These are phyloP conservation scores for Ruditapes philippinarum DNA, from an alignment of 1,140 invertebrate genomes.

Conservation along the genomic window DNA sequence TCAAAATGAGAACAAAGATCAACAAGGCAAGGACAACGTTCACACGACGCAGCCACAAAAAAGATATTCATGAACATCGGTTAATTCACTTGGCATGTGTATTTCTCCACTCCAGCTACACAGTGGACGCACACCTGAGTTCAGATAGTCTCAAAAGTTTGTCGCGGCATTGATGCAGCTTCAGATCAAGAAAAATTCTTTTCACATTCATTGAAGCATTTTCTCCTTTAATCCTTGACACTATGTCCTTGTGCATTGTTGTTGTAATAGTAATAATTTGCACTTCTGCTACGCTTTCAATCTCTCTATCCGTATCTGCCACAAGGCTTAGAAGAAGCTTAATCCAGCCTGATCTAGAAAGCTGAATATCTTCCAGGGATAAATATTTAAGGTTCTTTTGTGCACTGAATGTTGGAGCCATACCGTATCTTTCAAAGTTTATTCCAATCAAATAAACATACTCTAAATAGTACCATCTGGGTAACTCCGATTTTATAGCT, in stretches of 20 bases:
- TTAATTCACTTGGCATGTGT: no score
- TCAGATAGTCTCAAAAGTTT: no score
- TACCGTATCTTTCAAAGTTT: background rate
- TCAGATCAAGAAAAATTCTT: background rate
- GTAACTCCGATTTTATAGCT: background rate
- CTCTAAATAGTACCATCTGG: background rate
- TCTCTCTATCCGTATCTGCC: background rate
- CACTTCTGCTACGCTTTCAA: background rate
- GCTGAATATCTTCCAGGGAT: background rate
- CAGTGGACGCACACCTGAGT: no score
- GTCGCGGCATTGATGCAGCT: background rate
- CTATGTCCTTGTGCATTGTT: background rate
- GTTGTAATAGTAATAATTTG: background rate
- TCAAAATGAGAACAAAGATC: no score
- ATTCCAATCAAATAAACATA: background rate
- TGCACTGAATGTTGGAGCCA: background rate
- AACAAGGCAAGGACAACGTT: no score
- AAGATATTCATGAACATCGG: no score
- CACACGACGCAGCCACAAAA: no score
- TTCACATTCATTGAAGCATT: background rate
- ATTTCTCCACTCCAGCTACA: no score
- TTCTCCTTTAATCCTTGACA: background rate
- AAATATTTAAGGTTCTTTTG: background rate
- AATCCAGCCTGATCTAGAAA: background rate
- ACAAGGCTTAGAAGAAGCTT: background rate